phyloP scores from a whole-genome alignment of 2,113 vertebrate species.

The Nicator chloris region DNA sequence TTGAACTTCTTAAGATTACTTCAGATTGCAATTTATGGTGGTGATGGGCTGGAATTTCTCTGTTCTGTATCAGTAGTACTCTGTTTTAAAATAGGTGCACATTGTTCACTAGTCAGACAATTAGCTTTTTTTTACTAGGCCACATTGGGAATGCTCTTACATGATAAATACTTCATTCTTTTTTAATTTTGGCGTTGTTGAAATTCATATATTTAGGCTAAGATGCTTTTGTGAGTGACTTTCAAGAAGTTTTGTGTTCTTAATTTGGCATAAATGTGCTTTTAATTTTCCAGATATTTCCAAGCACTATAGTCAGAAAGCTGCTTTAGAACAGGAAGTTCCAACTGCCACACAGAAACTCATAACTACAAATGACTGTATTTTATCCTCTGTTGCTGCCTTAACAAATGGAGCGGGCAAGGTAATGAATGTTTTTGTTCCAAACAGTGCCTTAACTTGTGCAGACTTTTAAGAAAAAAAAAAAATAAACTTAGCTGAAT shows the following conservation, averaged over 20 bases:
- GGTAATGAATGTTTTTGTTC: conserved; percentile 69
- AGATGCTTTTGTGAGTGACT: neutral
- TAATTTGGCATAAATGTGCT: neutral
- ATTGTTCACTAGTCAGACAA: neutral
- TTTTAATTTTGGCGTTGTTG: neutral
- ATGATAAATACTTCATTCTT: neutral
- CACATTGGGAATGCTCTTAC: neutral
- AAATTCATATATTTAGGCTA: neutral
- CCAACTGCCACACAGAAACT: conserved; percentile 95
- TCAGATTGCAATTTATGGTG: neutral
- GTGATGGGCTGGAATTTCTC: neutral
- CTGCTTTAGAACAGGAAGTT: conserved; percentile 86
- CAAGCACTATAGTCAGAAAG: conserved; percentile 94
- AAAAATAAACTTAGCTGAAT: neutral
- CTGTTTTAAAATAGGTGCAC: neutral
- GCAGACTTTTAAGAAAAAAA: neutral
- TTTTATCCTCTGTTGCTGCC: conserved; percentile 87
- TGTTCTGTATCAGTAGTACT: neutral
- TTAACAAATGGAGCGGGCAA: conserved; percentile 87
- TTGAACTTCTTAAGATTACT: neutral
- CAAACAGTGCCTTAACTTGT: neutral
- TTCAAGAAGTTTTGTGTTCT: neutral
- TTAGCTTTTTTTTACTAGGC: neutral
- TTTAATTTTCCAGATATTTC: conserved; percentile 81
- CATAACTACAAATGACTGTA: conserved; percentile 91